Evolutionary conservation across 2,113 vertebrate species (phyloP).

Genomic region (Indri indri): DNA sequence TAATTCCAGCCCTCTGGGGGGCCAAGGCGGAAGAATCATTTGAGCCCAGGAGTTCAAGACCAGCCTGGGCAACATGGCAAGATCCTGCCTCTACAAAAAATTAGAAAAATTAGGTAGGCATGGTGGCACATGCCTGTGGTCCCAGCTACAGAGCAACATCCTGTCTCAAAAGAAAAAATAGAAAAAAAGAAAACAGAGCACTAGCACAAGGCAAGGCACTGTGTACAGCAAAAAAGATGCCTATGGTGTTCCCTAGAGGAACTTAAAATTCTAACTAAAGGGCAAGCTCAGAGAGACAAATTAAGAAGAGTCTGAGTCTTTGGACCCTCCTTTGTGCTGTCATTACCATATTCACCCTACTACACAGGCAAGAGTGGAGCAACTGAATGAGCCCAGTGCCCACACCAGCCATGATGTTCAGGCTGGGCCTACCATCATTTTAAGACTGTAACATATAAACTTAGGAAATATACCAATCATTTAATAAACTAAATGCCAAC

Average conservation of each 20-base stretch:
- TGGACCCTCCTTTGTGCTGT: fast-evolving
- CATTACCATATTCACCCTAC: neutral
- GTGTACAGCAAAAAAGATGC: neutral
- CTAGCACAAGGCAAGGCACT: neutral
- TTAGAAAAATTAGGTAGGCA: too few relatives aligned
- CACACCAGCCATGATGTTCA: fast-evolving
- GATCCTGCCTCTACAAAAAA: too few relatives aligned
- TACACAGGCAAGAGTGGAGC: too few relatives aligned
- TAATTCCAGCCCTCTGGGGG: too few relatives aligned
- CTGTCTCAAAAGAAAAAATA: too few relatives aligned
- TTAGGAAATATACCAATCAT: neutral
- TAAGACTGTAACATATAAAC: neutral
- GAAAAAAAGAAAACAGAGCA: neutral
- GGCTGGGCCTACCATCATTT: too few relatives aligned
- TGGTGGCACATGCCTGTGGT: too few relatives aligned
- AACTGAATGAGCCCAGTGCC: fast-evolving
- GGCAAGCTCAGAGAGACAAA: neutral
- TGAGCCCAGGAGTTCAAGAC: too few relatives aligned
- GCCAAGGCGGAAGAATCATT: too few relatives aligned
- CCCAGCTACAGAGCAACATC: too few relatives aligned
- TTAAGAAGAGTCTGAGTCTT: neutral
- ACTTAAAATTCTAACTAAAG: neutral
- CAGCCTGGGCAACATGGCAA: too few relatives aligned
- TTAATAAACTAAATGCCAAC: neutral
- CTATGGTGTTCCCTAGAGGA: neutral